These are phyloP conservation scores for Centropyge bicolor DNA, from an alignment of 2,797 vertebrate species.

Conservation along the genomic window DNA sequence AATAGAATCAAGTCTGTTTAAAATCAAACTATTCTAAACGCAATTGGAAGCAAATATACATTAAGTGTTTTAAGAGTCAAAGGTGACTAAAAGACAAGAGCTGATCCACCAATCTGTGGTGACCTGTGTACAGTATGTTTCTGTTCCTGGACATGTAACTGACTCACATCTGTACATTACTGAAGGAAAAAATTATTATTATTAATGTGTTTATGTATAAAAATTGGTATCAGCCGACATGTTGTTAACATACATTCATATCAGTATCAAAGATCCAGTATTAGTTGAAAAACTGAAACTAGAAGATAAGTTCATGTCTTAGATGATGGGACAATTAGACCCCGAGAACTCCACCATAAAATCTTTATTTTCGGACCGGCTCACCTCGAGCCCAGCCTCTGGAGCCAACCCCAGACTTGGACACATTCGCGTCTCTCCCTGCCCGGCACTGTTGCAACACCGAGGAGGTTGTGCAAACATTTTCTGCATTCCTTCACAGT, in stretches of 20 bases:
- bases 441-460: constrained; percentile 63
- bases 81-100: background rate
- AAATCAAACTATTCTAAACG: no score
- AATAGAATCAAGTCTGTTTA: no score
- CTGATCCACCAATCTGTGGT: background rate
- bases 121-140: background rate
- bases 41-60: no score
- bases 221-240: background rate
- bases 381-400: background rate
- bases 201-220: background rate
- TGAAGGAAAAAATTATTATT: background rate
- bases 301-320: background rate
- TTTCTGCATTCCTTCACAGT: constrained; percentile 77
- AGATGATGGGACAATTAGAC: constrained; percentile 13
- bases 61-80: background rate
- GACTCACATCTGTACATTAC: background rate
- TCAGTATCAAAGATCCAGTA: background rate
- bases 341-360: constrained; percentile 36
- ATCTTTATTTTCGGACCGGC: constrained; percentile 11
- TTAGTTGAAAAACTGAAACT: background rate
- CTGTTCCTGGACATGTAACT: background rate
- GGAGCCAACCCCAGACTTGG: constrained; percentile 33
- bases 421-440: constrained; percentile 21
- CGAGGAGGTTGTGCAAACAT: constrained; percentile 76
- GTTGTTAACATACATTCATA: no score